Percentiles rank a stretch among this genome's conserved stretches.
Conservation (phyloP, 2,797 vertebrate genomes). For the Vultur gryphus region DNA sequence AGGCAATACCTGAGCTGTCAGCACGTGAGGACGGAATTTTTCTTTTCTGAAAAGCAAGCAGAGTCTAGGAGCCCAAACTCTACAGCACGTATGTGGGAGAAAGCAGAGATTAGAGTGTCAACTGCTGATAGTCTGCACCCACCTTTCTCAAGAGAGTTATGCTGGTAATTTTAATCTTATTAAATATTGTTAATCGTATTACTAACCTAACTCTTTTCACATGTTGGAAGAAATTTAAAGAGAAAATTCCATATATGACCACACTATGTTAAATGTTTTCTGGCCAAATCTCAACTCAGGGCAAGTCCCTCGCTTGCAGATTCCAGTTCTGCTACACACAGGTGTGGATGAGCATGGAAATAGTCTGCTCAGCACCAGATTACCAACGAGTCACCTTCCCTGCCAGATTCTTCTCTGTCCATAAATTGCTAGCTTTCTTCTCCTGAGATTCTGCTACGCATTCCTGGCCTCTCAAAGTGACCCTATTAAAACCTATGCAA, state of each 20-base stretch:
- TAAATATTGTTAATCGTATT: conserved; percentile 64
- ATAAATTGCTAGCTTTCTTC: neutral
- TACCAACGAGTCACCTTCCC: neutral
- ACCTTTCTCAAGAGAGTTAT: conserved; percentile 48
- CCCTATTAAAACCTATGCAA: neutral
- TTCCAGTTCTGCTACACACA: neutral
- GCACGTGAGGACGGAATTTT: neutral
- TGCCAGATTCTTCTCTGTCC: neutral
- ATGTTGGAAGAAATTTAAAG: conserved; percentile 47
- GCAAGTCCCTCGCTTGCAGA: neutral
- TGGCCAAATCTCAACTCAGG: neutral
- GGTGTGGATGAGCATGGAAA: neutral
- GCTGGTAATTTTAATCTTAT: conserved; percentile 62
- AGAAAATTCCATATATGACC: conserved; percentile 30
- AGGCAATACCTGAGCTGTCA: conserved; percentile 47
- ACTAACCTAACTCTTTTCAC: conserved; percentile 64
- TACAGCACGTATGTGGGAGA: neutral
- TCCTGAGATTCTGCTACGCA: neutral
- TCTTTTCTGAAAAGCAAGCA: neutral
- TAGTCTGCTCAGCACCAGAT: neutral
- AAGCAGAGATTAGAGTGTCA: neutral
- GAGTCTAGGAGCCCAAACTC: neutral
- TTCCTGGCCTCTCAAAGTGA: neutral
- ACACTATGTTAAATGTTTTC: neutral
- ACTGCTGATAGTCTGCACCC: neutral